Evolutionary conservation across 2,888 invertebrate genomes (phyloP).

Genomic region (Phyto melanocephala): DNA sequence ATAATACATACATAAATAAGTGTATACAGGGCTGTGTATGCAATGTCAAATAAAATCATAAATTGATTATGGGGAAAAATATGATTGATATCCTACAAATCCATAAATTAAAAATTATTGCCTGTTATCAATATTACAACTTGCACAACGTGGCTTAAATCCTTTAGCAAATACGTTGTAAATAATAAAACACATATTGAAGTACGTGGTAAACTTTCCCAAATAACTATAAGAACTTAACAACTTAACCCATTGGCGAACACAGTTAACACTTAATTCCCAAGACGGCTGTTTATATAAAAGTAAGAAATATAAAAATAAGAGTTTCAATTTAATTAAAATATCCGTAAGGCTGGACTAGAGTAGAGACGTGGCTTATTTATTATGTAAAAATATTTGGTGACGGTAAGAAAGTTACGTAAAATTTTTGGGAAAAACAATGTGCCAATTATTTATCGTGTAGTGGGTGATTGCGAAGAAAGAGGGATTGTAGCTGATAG

Average conservation of each 20-base stretch:
- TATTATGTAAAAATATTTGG: too few species aligned
- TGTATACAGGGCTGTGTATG: neutral
- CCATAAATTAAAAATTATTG: constrained; percentile 7
- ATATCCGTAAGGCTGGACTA: too few species aligned
- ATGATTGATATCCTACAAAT: neutral
- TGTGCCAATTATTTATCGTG: too few species aligned
- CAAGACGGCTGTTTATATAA: too few species aligned
- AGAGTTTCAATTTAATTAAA: too few species aligned
- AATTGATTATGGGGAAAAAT: neutral
- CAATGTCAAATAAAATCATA: neutral
- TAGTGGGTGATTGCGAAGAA: too few species aligned
- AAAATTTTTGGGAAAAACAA: too few species aligned
- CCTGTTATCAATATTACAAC: neutral
- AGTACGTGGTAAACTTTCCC: neutral
- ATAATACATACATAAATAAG: neutral
- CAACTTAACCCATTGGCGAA: neutral
- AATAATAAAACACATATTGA: neutral
- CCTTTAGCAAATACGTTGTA: neutral
- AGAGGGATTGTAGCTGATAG: too few species aligned
- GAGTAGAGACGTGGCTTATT: too few species aligned
- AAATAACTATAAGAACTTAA: neutral
- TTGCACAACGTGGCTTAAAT: constrained; percentile 15
- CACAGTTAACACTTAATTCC: too few species aligned
- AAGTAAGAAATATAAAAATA: too few species aligned
- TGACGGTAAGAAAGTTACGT: too few species aligned